Evolutionary conservation across 2,888 invertebrate species (phyloP), one percentile per base, ranked within the genome.

Genomic region (Cosmopolites sordidus): DNA sequence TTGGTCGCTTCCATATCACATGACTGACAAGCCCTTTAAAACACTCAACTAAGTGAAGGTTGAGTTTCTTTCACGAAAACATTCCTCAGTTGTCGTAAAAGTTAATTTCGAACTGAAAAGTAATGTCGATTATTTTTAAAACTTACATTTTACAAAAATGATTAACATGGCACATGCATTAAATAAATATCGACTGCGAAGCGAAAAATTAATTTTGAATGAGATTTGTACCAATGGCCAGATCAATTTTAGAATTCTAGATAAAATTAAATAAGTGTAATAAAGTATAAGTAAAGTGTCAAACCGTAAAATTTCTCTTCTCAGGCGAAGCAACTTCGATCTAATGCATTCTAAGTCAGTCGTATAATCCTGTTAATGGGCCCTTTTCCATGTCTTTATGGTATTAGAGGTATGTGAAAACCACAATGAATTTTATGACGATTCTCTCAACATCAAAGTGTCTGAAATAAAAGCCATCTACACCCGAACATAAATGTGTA

Each of bases 361-460:
- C 49, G 54, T 54, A 54, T 54, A 54, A 54, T 54, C 43, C 54
- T 22, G 50, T 50, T 54, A 54, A 54, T 54, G 50, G 54, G 15
- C 45, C 17, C 54, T 50, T 50, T 54, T 46, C 49, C 45, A 54
- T 54, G 46, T 50, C 33, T 55, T 50, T 55, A 55, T 48, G 42
- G 51, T 55, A 47, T 51, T 50, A 51, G 50, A 47, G 16, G 30
- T 47, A 55, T 42, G 51, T 55, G 55, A 51, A 47, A 22, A 51
- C 47, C 46, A 51, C 50, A 55, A 55, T 51, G 55, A 55, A 55
- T 55, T 55, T 55, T 47, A 55, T 51, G 51, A 50, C 46, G 51
- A 51, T 50, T 54, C 43, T 46, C 14, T 22, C 44, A 33, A 49
- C 49, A 45, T 54, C 54, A 54, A 54, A 54, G 49, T 45, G 49